Conservation (phyloP, 2,113 vertebrate species). For the Carettochelys insculpta region DNA sequence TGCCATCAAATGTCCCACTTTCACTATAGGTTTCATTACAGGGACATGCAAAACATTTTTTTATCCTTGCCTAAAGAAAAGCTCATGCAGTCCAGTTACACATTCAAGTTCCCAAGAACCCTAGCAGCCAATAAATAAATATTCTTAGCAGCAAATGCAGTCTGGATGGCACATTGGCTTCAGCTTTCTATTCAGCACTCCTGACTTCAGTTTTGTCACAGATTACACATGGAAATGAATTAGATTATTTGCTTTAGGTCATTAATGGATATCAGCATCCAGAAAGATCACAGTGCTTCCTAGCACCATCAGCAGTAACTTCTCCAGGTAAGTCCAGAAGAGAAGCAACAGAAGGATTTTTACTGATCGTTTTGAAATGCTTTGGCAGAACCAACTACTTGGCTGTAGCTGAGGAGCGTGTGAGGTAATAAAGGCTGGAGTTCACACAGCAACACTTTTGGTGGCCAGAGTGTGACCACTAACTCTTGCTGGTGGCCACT, state of each 20-base stretch:
- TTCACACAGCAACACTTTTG: too few relatives aligned
- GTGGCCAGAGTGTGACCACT: too few relatives aligned
- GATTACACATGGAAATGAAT: not conserved
- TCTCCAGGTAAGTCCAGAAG: conserved; percentile 13
- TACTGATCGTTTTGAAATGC: not conserved
- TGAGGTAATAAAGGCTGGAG: not conserved
- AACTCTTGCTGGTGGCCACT: too few relatives aligned
- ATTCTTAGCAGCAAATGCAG: not conserved
- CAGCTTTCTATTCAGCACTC: not conserved
- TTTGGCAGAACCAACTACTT: not conserved
- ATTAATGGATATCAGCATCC: not conserved
- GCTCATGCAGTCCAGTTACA: not conserved
- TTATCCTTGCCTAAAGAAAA: not conserved
- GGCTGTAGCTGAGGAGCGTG: not conserved
- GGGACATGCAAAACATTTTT: not conserved
- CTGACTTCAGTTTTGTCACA: not conserved
- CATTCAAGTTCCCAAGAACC: not conserved
- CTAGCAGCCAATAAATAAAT: not conserved
- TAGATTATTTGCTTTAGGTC: not conserved
- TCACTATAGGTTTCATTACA: not conserved
- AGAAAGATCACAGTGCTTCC: not conserved
- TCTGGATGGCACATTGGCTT: not conserved
- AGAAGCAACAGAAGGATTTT: not conserved
- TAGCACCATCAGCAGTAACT: not conserved
- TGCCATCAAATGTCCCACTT: not conserved